Conservation (phyloP, 2,797 vertebrate species). For the Pelochelys cantorii region DNA sequence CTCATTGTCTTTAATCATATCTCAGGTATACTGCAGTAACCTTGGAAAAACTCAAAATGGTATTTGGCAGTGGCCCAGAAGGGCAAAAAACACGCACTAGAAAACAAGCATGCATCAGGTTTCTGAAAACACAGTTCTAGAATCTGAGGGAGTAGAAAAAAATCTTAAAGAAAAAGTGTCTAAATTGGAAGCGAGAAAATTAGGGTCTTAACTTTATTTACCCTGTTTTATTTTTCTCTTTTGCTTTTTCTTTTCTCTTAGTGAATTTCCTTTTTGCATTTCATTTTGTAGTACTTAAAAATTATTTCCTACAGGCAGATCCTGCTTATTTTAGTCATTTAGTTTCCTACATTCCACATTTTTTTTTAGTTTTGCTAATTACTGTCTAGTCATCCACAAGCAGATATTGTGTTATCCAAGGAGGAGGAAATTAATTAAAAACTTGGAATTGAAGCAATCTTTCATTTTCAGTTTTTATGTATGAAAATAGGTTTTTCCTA, state of each 20-base stretch:
- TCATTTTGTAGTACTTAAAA: neutral
- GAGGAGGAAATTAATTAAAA: neutral
- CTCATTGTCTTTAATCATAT: slow-evolving; percentile 35
- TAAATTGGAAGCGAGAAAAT: neutral
- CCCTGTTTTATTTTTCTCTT: neutral
- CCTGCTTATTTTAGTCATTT: neutral
- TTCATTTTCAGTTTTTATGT: neutral
- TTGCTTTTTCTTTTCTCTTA: neutral
- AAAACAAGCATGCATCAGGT: neutral
- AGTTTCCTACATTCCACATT: neutral
- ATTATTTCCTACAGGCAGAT: fast-evolving
- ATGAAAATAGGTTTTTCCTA: fast-evolving
- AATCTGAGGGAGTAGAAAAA: slow-evolving; percentile 12
- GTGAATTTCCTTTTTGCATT: neutral
- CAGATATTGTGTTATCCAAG: neutral
- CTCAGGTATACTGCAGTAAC: slow-evolving; percentile 4
- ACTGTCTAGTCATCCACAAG: neutral
- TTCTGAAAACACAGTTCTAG: neutral
- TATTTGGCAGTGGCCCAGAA: slow-evolving; percentile 25
- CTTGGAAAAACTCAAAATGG: slow-evolving; percentile 26
- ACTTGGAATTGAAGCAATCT: neutral
- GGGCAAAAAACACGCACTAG: slow-evolving; percentile 9
- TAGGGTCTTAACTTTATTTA: neutral
- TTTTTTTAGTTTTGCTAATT: neutral
- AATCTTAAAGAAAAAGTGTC: slow-evolving; percentile 25